Conservation (phyloP, 2,797 vertebrate genomes). For the Sebastes diaconus region DNA sequence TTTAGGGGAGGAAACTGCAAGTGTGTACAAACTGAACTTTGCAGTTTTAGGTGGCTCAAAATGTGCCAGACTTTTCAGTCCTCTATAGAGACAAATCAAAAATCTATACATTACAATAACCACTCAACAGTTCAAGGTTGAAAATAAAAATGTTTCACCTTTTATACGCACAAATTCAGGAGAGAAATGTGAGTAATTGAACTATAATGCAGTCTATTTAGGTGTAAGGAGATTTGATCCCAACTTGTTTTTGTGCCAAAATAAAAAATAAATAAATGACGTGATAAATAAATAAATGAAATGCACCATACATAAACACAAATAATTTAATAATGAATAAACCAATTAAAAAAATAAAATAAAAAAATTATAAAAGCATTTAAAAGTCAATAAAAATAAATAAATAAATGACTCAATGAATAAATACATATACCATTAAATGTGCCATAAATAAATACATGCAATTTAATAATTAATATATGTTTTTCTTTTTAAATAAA, state of each 20-base stretch:
- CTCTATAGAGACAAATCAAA: too few species aligned
- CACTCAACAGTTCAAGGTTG: background rate
- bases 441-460: background rate
- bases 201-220: background rate
- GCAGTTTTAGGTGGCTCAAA: too few species aligned
- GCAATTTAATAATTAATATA: background rate
- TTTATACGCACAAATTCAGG: background rate
- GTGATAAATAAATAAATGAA: too few species aligned
- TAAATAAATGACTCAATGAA: background rate
- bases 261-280: too few species aligned
- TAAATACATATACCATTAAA: background rate
- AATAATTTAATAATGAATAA: background rate
- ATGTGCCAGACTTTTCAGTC: too few species aligned
- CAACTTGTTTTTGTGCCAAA: too few species aligned
- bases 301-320: too few species aligned
- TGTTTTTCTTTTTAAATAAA: background rate
- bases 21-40: background rate
- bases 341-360: background rate
- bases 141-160: background rate
- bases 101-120: too few species aligned
- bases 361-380: background rate
- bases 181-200: background rate
- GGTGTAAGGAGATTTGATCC: background rate
- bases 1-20: conserved; percentile 30
- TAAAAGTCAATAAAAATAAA: background rate